A percentile compares a stretch with the other conserved stretches of the same genome.
Evolutionary conservation across 2,113 vertebrate species (phyloP).

Genomic region (Argyrosomus japonicus): DNA sequence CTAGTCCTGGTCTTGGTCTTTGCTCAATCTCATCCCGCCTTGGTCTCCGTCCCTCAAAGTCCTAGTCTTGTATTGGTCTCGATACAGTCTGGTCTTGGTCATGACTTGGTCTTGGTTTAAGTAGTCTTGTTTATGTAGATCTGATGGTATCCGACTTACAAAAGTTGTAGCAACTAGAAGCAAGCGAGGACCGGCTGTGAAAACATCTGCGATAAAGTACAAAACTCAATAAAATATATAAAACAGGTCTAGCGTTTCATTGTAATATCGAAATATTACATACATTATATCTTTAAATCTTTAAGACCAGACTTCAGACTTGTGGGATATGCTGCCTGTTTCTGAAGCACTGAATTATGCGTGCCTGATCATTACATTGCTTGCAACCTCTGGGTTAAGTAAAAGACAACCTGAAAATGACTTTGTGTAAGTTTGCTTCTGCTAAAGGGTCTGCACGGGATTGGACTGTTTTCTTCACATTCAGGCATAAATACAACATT

Average conservation of each 20-base stretch:
- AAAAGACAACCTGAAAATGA: background rate
- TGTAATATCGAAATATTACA: too few species aligned
- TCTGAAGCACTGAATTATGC: background rate
- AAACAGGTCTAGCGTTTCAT: too few species aligned
- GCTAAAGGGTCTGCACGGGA: background rate
- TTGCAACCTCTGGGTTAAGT: background rate
- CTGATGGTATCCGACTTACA: background rate
- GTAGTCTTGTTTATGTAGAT: background rate
- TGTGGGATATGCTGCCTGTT: background rate
- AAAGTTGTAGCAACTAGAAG: too few species aligned
- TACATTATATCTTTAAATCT: background rate
- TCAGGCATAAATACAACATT: background rate
- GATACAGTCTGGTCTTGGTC: too few species aligned
- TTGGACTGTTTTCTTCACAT: background rate
- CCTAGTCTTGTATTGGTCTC: too few species aligned
- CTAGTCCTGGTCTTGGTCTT: too few species aligned
- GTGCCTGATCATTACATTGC: slow-evolving; percentile 5
- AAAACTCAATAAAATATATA: too few species aligned
- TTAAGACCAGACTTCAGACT: background rate
- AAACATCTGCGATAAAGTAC: too few species aligned
- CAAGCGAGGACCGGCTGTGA: too few species aligned
- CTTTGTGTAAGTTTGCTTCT: background rate
- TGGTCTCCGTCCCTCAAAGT: too few species aligned
- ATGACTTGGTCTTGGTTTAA: too few species aligned
- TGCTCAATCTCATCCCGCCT: too few species aligned